These are phyloP conservation scores for Drosophila seguyi DNA, from an alignment of 1,140 invertebrate genomes.

Conservation along the genomic window DNA sequence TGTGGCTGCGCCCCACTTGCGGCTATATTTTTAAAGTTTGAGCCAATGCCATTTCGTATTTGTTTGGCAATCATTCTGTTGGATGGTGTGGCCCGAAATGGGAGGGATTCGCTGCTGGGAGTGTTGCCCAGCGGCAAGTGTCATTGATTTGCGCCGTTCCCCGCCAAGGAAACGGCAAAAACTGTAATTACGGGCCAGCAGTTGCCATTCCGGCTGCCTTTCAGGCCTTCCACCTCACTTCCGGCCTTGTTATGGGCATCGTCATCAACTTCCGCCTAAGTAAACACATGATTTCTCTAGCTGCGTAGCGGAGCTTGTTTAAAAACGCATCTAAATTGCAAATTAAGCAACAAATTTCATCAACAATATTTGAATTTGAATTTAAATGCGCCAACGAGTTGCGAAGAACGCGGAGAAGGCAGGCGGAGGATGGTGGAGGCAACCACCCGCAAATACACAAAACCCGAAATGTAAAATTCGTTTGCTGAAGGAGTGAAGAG, in stretches of 20 bases:
- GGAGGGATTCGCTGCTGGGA: slow-evolving; percentile 14
- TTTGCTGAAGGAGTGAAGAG: slow-evolving; percentile 50
- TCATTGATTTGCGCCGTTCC: slow-evolving; percentile 18
- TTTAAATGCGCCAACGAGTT: slow-evolving; percentile 80
- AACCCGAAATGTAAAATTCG: slow-evolving; percentile 82
- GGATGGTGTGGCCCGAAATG: background rate
- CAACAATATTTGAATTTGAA: slow-evolving; percentile 84
- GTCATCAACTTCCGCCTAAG: slow-evolving; percentile 71
- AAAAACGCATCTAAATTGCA: slow-evolving; percentile 84
- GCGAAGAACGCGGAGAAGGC: slow-evolving; percentile 13
- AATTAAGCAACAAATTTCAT: slow-evolving; percentile 84
- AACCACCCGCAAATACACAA: slow-evolving; percentile 56
- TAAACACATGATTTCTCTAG: slow-evolving; percentile 75
- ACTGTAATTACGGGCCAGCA: slow-evolving; percentile 47
- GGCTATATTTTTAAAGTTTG: slow-evolving; percentile 75
- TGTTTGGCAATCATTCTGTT: slow-evolving; percentile 18
- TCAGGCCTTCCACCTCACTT: slow-evolving; percentile 5
- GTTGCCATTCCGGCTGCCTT: slow-evolving; percentile 12
- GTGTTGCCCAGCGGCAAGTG: slow-evolving; percentile 39
- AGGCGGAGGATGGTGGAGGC: slow-evolving; percentile 11
- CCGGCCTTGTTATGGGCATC: slow-evolving; percentile 10
- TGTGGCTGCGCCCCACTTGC: slow-evolving; percentile 64
- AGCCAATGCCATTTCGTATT: slow-evolving; percentile 14
- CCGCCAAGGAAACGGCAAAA: background rate
- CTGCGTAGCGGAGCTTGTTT: slow-evolving; percentile 63